These are phyloP conservation scores for Dendrolimus kikuchii DNA, from an alignment of 1,140 invertebrate genomes.

Conservation along the genomic window DNA sequence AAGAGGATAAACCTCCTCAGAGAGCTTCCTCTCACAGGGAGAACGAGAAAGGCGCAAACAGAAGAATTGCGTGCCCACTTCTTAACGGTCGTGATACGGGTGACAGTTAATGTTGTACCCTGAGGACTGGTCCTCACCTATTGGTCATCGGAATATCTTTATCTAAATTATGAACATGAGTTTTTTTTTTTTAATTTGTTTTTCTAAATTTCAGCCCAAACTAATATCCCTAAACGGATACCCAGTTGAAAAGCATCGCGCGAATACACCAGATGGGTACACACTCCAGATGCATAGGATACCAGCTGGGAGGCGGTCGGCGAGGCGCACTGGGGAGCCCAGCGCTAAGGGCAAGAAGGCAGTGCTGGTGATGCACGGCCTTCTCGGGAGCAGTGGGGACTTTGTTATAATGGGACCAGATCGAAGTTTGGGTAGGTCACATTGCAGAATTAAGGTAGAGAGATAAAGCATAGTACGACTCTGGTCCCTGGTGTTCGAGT, in stretches of 20 bases:
- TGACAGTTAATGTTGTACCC: background rate
- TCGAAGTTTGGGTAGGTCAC: slow-evolving; percentile 73
- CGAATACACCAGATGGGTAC: slow-evolving; percentile 81
- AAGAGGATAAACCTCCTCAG: no score
- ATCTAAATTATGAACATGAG: no score
- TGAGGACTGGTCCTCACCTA: background rate
- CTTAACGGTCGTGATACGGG: no score
- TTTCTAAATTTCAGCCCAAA: slow-evolving; percentile 60
- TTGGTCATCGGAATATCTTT: no score
- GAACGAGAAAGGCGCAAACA: no score
- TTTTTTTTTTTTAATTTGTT: no score
- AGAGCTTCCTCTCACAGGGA: no score
- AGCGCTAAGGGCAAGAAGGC: slow-evolving; percentile 64
- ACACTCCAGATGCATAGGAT: slow-evolving; percentile 80
- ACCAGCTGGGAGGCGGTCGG: slow-evolving; percentile 45
- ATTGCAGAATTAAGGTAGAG: no score
- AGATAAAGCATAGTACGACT: no score
- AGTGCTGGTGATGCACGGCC: slow-evolving; percentile 81
- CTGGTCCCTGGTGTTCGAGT: no score
- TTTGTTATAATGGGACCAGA: slow-evolving; percentile 80
- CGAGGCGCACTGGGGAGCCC: slow-evolving; percentile 33
- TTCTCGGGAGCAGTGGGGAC: slow-evolving; percentile 78
- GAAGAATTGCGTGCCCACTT: no score
- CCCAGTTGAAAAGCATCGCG: slow-evolving; percentile 76
- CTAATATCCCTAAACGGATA: slow-evolving; percentile 73